Evolutionary conservation across 2,113 vertebrate genomes (phyloP).

Genomic region (Otis tarda): DNA sequence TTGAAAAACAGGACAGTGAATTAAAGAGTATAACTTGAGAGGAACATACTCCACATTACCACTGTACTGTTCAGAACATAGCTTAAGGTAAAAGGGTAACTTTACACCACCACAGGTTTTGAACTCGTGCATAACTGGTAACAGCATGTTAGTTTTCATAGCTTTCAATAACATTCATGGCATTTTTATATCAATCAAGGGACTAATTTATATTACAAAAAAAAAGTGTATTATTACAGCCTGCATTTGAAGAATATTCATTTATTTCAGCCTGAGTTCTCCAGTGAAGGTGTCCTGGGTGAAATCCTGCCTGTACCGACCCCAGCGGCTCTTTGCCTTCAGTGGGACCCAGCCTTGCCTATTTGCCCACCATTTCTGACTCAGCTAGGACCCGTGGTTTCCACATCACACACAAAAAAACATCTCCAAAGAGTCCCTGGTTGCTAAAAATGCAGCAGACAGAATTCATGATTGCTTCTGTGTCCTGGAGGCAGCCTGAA

Average conservation of each 20-base stretch:
- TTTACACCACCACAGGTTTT: background rate
- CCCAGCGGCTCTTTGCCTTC: background rate
- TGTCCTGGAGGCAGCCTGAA: background rate
- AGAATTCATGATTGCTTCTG: background rate
- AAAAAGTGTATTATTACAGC: background rate
- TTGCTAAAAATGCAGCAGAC: background rate
- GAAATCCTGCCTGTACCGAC: background rate
- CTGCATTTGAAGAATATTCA: background rate
- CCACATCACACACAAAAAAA: background rate
- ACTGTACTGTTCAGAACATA: background rate
- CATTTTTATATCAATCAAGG: background rate
- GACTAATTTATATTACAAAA: background rate
- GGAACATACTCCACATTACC: background rate
- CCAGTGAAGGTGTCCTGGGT: background rate
- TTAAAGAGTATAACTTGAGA: background rate
- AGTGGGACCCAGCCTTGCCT: background rate
- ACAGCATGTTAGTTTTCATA: background rate
- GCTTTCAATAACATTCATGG: background rate
- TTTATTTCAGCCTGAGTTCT: background rate
- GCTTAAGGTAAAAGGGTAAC: background rate
- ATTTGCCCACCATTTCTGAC: background rate
- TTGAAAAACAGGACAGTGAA: background rate
- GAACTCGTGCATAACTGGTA: background rate
- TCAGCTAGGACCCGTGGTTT: background rate
- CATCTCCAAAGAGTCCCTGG: background rate